A percentile compares a stretch with the other conserved stretches of the same genome.
Conservation (phyloP, 2,797 vertebrate genomes). For the Danio kyathit region DNA sequence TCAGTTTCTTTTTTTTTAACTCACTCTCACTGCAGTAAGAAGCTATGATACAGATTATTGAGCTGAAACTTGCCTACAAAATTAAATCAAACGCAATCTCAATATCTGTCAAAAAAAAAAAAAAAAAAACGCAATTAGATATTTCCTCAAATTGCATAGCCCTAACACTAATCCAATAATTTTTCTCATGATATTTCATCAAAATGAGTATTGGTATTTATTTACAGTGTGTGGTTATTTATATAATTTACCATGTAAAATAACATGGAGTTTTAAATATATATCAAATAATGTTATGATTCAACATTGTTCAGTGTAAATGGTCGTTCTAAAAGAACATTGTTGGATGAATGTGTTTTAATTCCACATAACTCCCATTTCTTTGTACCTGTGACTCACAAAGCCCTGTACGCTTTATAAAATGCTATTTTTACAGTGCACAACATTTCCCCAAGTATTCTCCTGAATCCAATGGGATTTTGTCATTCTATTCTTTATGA, state of each 20-base stretch:
- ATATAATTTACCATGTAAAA: background rate
- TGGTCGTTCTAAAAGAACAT: background rate
- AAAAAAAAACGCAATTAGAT: no score
- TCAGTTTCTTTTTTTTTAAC: no score
- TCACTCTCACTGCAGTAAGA: no score
- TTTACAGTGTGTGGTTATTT: background rate
- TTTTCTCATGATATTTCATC: background rate
- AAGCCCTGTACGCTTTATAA: background rate
- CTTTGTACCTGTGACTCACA: background rate
- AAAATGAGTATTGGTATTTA: background rate
- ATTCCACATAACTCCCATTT: background rate
- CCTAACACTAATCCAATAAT: background rate
- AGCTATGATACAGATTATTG: no score
- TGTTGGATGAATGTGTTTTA: background rate
- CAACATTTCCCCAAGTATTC: background rate
- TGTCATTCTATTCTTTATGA: background rate
- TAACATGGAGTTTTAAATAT: background rate
- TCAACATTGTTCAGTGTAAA: background rate
- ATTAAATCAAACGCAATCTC: no score
- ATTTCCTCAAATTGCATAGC: no score
- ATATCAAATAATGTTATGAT: background rate
- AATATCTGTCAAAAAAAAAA: no score
- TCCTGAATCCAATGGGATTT: background rate
- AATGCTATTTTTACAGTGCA: background rate
- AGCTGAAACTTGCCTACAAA: no score